Evolutionary conservation across 2,113 vertebrate species (phyloP), one percentile per base, ranked within the genome.

Genomic region (Poeciliopsis occidentalis): DNA sequence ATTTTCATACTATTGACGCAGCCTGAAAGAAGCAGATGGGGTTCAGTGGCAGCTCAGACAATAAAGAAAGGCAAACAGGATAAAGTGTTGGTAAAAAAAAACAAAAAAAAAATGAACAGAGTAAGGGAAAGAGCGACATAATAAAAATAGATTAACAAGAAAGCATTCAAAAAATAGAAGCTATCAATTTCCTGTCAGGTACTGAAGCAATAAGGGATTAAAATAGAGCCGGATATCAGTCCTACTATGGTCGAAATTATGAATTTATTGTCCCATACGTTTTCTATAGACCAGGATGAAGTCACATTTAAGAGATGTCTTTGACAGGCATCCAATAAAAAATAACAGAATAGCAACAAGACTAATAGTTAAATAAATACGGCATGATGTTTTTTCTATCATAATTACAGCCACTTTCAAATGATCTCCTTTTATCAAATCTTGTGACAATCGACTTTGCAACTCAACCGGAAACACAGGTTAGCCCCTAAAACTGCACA

Each of bases 381-480:
- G 1, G 4, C 7, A 19, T 19, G 0, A n/a, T n/a, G 22, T 54
- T 54, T 54, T 54, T 24, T 5, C 15, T 24, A 2, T 47, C 17
- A 47, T 47, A 17, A n/a, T 57, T 57, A 57, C 0, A 10, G 3
- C 22, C 24, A 51, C 13, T 51, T 24, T 51, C 19, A 51, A 24
- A 12, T n/a, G 19, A 22, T 24, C n/a, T 34, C 24, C 7, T 4
- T 13, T 67, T 78, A 19, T 64, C 37, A 71, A 65, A 75, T 75
- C 60, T 32, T 6, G 3, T 67, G 31, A 76, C 67, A 61, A 72
- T 29, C 32, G 69, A 68, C 27, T 64, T 73, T 57, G 72, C 29
- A 12, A 63, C 27, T 31, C 68, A 69, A 22, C 51, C 26, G 66
- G 41, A 85, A 29, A 81, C n/a, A n/a, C n/a, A n/a, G n/a, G 76